Conservation (phyloP, 37 sponge, comb jelly and placozoan species). For the Eunapius fragilis region DNA sequence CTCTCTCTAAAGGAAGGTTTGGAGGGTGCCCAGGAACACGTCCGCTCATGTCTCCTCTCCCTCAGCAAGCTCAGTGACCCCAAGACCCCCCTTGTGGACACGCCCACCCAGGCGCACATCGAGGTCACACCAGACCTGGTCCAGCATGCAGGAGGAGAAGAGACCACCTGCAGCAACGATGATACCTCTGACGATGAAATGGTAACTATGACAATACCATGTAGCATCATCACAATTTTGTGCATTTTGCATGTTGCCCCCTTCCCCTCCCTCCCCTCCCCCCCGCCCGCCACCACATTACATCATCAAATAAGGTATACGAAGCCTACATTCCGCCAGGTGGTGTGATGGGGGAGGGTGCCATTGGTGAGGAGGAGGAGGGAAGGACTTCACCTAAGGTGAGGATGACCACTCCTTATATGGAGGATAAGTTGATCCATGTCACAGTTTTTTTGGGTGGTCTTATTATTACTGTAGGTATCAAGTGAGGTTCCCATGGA, state of each 20-base stretch:
- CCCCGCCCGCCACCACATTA: no score
- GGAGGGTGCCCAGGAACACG: background rate
- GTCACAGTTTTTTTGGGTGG: background rate
- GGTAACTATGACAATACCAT: background rate
- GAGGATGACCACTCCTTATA: background rate
- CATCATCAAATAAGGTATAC: background rate
- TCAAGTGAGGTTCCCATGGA: slow-evolving; percentile 5
- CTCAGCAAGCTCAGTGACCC: background rate
- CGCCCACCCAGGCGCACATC: background rate
- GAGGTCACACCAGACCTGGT: background rate
- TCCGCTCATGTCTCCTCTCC: background rate
- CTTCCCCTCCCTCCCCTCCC: background rate
- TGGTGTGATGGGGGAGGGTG: background rate
- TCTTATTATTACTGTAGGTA: background rate
- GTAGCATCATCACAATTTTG: no score
- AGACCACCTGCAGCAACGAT: background rate
- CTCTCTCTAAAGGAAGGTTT: background rate
- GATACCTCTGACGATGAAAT: slow-evolving; percentile 34
- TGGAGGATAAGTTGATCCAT: background rate
- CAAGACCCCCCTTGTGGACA: background rate
- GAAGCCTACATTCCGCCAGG: slow-evolving; percentile 31
- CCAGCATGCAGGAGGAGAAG: background rate
- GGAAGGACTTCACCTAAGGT: background rate
- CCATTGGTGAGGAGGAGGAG: slow-evolving; percentile 26
- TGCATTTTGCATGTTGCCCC: background rate